Base-by-base conservation (phyloP, 2,113 vertebrate genomes). In the Scalopus aquaticus region DNA sequence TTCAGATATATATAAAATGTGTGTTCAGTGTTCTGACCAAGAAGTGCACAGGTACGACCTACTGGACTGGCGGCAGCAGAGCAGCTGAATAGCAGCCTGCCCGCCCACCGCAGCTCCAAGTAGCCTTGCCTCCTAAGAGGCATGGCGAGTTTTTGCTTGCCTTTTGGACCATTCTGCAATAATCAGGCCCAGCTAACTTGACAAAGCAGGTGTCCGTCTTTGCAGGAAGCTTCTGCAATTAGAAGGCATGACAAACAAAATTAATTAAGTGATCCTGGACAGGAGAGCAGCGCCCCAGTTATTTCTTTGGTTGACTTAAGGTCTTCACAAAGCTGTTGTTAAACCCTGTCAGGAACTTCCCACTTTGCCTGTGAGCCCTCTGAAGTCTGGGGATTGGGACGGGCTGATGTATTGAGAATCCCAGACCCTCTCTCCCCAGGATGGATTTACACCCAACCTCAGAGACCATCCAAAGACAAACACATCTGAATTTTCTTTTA, bases 401-500 rank as follows among this genome's bases (percentile, higher is more conserved):
- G 3, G 11, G 62, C 30, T 1, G 32, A 35, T 26, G 19, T 8
- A 0, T 44, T 51, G 60, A 4, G 54, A n/a, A 35, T 67, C 69
- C 65, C 85, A 67, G 81, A 46, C 30, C 4, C 44, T 72, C 9
- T 58, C 39, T 85, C 60, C 46, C 4, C 26, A 35, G 83, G 46
- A 9, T 54, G 49, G 64, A 30, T 80, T 69, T 32, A 37, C 19
- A 2, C 35, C 76, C 35, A 70, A 62, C 58, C 82, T 9, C 58
- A 49, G 74, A 81, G 82, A n/a, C 20, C 19, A 3, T 49, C 51
- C 42, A 9, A 65, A 87, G 77, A 81, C 72, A 93, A 93, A 96
- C 81, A 77, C 85, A 91, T 80, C 85, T 91, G 86, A 94, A 46
- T 90, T 86, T 62, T 86, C 89, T 65, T 90, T 89, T 69, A 73